Evolutionary conservation across 2,797 vertebrate genomes (phyloP), one percentile per base, ranked within the genome.

Genomic region (Malurus splendens): DNA sequence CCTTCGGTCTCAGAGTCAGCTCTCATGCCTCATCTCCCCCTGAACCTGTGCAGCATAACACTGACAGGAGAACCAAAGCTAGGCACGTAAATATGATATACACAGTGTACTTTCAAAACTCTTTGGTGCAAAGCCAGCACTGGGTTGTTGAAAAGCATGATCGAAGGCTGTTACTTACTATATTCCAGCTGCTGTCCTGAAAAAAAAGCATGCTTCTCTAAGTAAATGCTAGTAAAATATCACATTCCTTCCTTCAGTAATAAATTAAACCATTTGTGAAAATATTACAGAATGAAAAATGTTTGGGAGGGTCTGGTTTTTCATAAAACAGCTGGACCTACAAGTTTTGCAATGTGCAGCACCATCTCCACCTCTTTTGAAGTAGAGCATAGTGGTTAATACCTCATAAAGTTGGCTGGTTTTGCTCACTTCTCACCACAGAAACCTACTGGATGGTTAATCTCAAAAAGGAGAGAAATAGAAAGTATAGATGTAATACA

Each of bases 201-300:
- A 94, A 90, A 71, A 93, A 74, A 66, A 39, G 6, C 42, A 55
- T 44, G 28, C 16, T 78, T 32, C 47, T 68, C 67, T 65, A 80
- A 81, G 76, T 62, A 90, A 94, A 94, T 68, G 24, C 55, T 86
- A 86, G 45, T 89, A 93, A 93, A 95, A 93, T 45, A 86, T 66
- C 89, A 81, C 73, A 78, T 93, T 93, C 87, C 55, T 90, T 92
- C 80, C 55, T 52, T 78, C 27, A 75, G 70, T 45, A 83, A 94
- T 82, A 91, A 94, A 86, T 86, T 66, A 82, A 88, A 66, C 5
- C 33, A 30, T 51, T 80, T 71, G 48, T 85, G 55, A 83, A 91
- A 92, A 89, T 89, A 80, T 89, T 89, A 65, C 76, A 38, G 47
- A 87, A 57, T 60, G 73, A 84, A 84, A 87, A 92, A 87, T 88